These are phyloP conservation scores for Yponomeuta evonymella DNA, from an alignment of 2,888 invertebrate species.

Conservation along the genomic window DNA sequence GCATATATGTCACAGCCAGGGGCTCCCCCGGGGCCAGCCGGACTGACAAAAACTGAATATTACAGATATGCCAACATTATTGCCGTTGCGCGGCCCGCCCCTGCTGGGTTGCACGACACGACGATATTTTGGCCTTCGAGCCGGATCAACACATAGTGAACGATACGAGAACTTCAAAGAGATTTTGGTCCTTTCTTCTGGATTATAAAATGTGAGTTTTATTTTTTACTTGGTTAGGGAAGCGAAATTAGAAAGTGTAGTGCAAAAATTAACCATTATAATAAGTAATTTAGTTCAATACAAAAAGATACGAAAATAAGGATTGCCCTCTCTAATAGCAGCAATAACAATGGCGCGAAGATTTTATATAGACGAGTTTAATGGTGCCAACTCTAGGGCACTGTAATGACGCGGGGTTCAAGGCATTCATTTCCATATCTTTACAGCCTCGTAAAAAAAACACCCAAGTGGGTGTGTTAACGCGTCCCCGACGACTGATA, in stretches of 20 bases:
- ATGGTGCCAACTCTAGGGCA: neutral
- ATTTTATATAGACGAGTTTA: neutral
- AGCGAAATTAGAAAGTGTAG: too few relatives aligned
- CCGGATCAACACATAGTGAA: too few relatives aligned
- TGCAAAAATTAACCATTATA: too few relatives aligned
- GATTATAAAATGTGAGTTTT: too few relatives aligned
- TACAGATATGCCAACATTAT: constrained; percentile 71
- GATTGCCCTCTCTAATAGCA: too few relatives aligned
- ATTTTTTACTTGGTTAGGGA: too few relatives aligned
- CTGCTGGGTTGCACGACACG: constrained; percentile 37
- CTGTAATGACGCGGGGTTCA: neutral
- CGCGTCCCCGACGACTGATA: constrained; percentile 47
- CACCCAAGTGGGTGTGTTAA: constrained; percentile 25
- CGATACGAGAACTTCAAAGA: too few relatives aligned
- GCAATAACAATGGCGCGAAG: too few relatives aligned
- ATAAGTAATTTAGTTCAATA: too few relatives aligned
- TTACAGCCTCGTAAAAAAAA: constrained; percentile 3
- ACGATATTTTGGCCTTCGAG: neutral
- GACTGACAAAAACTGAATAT: constrained; percentile 69
- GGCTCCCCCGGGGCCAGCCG: constrained; percentile 53
- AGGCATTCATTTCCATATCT: neutral
- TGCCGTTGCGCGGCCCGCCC: constrained; percentile 31
- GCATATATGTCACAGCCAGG: constrained; percentile 70
- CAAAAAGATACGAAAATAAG: too few relatives aligned
- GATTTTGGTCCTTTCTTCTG: too few relatives aligned